Conservation (phyloP, 2,113 vertebrate genomes). For the Corvus cornix region DNA sequence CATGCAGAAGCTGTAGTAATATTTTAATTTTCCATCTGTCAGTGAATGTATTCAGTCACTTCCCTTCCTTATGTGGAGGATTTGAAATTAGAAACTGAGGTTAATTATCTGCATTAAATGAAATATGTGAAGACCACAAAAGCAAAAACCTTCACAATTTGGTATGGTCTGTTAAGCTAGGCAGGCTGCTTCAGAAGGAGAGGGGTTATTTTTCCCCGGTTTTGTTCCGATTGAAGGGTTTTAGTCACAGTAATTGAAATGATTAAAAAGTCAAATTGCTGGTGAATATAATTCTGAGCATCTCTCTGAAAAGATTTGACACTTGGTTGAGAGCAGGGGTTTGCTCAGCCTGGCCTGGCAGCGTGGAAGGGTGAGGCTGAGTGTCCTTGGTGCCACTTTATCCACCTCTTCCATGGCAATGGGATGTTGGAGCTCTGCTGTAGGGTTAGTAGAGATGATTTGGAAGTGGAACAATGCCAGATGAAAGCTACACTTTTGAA, state of each 20-base stretch:
- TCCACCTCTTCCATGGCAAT: background rate
- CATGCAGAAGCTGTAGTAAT: slow-evolving; percentile 41
- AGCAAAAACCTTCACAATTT: slow-evolving; percentile 53
- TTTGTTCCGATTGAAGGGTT: slow-evolving; percentile 58
- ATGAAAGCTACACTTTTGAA: background rate
- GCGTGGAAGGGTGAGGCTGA: accelerated
- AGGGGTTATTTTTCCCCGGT: slow-evolving; percentile 38
- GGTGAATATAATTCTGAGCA: slow-evolving; percentile 26
- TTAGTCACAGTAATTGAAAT: slow-evolving; percentile 70
- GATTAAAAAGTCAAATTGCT: slow-evolving; percentile 65
- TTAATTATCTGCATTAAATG: slow-evolving; percentile 69
- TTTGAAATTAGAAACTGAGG: slow-evolving; percentile 68
- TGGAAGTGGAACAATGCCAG: background rate
- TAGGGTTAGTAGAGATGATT: background rate
- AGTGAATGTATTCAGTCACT: slow-evolving; percentile 47
- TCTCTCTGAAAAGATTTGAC: slow-evolving; percentile 1
- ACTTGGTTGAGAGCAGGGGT: background rate
- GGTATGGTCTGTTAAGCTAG: slow-evolving; percentile 58
- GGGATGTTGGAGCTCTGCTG: background rate
- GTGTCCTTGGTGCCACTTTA: background rate
- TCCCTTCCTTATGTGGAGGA: slow-evolving; percentile 19
- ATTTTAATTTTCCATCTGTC: slow-evolving; percentile 64
- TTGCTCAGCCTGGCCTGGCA: background rate
- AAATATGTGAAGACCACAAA: slow-evolving; percentile 58
- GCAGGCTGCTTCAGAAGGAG: slow-evolving; percentile 40